A percentile compares a stretch with the other conserved stretches of the same genome.
phyloP scores from a whole-genome alignment of 2,113 vertebrate genomes.

The Podiceps cristatus region DNA sequence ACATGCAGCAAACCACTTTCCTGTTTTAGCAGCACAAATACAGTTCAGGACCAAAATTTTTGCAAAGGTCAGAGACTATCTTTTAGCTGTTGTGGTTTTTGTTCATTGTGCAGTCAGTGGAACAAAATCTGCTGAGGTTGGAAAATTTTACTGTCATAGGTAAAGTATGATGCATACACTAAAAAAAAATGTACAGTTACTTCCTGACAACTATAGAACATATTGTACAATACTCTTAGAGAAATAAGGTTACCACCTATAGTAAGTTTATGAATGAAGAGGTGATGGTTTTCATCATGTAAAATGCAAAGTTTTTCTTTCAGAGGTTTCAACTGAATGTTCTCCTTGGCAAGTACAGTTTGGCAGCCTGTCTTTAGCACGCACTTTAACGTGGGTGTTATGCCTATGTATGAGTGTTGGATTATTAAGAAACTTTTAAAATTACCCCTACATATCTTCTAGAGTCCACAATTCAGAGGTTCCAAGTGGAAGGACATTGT shows the following conservation, averaged over 20 bases:
- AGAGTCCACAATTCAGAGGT: not conserved
- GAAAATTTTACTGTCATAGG: not conserved
- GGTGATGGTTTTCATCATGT: not conserved
- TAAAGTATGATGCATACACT: not conserved
- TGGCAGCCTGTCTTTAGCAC: not conserved
- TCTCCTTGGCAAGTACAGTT: not conserved
- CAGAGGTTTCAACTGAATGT: not conserved
- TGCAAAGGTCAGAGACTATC: not conserved
- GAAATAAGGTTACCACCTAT: not conserved
- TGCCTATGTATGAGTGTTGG: not conserved
- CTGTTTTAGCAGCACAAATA: not conserved
- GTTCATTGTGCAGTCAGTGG: conserved; percentile 4
- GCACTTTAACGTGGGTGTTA: not conserved
- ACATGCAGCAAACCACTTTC: not conserved
- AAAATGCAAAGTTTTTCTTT: not conserved
- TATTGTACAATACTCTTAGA: not conserved
- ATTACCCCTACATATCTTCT: not conserved
- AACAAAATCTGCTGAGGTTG: conserved; percentile 31
- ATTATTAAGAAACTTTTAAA: not conserved
- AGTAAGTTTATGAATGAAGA: not conserved
- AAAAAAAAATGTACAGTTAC: not conserved
- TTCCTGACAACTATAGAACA: not conserved
- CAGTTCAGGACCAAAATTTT: not conserved
- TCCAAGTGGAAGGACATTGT: not conserved
- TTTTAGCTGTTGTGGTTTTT: conserved; percentile 5